phyloP scores from a whole-genome alignment of 2,113 vertebrate genomes.

The Opisthocomus hoazin region DNA sequence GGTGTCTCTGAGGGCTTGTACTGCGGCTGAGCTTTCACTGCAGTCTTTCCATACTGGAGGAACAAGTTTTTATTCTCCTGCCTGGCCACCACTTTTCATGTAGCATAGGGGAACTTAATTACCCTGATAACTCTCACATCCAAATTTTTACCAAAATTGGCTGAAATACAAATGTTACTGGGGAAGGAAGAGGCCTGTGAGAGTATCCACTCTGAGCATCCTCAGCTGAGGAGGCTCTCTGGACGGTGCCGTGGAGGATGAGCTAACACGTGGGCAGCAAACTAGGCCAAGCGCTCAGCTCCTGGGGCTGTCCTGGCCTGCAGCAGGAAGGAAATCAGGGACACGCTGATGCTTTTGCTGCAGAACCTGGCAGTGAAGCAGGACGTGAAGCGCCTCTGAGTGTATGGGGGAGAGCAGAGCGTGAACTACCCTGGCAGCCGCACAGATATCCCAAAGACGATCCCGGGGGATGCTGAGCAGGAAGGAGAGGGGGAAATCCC shows the following conservation, averaged over 20 bases:
- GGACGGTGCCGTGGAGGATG: not conserved
- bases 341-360: not conserved
- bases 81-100: accelerated
- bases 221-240: not conserved
- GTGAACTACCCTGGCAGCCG: accelerated
- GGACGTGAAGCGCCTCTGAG: accelerated
- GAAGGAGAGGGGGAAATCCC: not conserved
- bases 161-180: not conserved
- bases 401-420: not conserved
- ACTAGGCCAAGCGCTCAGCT: not conserved
- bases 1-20: not conserved
- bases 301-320: not conserved
- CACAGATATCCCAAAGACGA: not conserved
- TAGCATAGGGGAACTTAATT: not conserved
- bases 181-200: not conserved
- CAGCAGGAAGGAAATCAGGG: not conserved
- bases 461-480: not conserved
- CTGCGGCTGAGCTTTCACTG: not conserved
- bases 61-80: not conserved
- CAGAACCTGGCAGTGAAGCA: accelerated
- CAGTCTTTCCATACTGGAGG: not conserved
- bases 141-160: not conserved
- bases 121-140: accelerated
- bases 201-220: not conserved
- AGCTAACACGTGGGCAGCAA: not conserved